Evolutionary conservation across 2,113 vertebrate genomes (phyloP).

Genomic region (Hydrolagus affinis): DNA sequence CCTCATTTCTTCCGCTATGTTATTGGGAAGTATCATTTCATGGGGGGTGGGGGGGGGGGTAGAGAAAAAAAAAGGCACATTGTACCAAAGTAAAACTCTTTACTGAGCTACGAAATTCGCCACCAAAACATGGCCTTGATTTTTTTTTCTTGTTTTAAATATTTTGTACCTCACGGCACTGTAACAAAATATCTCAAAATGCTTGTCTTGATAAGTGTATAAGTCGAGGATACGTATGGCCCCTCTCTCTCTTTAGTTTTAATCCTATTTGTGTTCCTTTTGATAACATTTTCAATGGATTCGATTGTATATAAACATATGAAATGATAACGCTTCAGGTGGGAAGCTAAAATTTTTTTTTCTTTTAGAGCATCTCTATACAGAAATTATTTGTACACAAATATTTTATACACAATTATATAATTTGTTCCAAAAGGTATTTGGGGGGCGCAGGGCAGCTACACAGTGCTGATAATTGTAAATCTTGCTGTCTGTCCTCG

Average conservation of each 20-base stretch:
- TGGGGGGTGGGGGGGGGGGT: too few species aligned
- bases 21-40: not conserved
- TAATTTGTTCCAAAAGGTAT: conserved; percentile 41
- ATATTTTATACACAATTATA: conserved; percentile 47
- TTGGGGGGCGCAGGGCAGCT: conserved; percentile 35
- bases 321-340: conserved; percentile 58
- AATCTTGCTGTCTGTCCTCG: conserved; percentile 15
- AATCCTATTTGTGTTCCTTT: conserved; percentile 29
- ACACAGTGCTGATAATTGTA: conserved; percentile 36
- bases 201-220: conserved; percentile 17
- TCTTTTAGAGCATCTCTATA: conserved; percentile 43
- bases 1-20: not conserved
- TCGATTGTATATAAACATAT: conserved; percentile 66
- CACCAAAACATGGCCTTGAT: conserved; percentile 21
- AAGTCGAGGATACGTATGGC: conserved; percentile 22
- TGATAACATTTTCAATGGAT: conserved; percentile 40
- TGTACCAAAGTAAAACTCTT: conserved; percentile 25
- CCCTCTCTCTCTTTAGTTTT: conserved; percentile 16
- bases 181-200: conserved; percentile 32
- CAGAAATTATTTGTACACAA: conserved; percentile 61
- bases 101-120: conserved; percentile 7
- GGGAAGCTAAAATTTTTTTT: conserved; percentile 48
- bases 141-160: not conserved
- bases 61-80: conserved; percentile 11
- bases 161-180: conserved; percentile 18